These are phyloP conservation scores for Gryllus bimaculatus DNA, from an alignment of 1,140 invertebrate species.

Conservation along the genomic window DNA sequence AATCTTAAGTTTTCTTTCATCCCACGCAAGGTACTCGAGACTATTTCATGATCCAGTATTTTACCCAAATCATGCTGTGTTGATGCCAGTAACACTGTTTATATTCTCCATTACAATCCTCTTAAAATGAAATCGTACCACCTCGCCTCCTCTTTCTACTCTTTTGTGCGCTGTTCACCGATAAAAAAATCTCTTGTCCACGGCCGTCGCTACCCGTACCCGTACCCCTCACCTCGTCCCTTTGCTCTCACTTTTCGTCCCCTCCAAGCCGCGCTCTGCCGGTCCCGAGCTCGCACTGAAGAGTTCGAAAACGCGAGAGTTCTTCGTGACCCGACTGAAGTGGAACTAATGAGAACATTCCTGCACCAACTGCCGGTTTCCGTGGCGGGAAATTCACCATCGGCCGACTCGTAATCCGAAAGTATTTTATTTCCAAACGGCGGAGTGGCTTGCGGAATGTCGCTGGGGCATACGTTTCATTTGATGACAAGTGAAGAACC, in stretches of 20 bases:
- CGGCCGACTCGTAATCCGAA: not conserved
- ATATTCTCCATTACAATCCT: too few relatives aligned
- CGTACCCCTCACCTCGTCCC: not conserved
- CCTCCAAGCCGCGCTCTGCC: not conserved
- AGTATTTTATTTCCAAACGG: not conserved
- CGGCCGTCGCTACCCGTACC: not conserved
- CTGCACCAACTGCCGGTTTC: not conserved
- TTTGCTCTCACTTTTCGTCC: too few relatives aligned
- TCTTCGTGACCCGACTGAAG: not conserved
- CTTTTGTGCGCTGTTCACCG: too few relatives aligned
- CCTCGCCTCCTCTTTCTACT: too few relatives aligned
- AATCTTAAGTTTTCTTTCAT: too few relatives aligned
- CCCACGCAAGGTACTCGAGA: too few relatives aligned
- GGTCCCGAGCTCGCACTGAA: not conserved
- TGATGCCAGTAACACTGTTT: too few relatives aligned
- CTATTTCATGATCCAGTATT: too few relatives aligned
- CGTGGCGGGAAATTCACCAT: not conserved
- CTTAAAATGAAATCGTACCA: too few relatives aligned
- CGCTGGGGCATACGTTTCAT: not conserved
- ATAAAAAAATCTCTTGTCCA: too few relatives aligned
- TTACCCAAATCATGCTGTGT: too few relatives aligned
- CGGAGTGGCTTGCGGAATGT: not conserved
- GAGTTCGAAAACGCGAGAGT: not conserved
- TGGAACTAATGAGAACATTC: not conserved
- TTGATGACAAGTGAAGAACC: not conserved